These are phyloP conservation scores for Plestiodon gilberti DNA, from an alignment of 2,113 vertebrate species.

Conservation along the genomic window DNA sequence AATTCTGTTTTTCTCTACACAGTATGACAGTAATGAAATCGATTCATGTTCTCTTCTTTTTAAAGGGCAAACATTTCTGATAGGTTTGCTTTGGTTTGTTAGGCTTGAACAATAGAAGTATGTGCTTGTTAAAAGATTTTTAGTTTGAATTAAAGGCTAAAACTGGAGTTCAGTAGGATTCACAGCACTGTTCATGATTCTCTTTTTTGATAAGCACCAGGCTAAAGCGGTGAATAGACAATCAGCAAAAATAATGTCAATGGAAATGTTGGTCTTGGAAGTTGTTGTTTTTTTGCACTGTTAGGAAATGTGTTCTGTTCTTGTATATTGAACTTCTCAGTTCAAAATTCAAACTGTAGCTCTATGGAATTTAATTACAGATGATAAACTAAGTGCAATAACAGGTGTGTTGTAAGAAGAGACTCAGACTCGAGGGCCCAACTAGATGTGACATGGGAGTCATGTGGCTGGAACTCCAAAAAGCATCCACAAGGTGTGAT, in stretches of 20 bases:
- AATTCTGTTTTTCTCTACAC: conserved; percentile 66
- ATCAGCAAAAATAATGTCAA: not conserved
- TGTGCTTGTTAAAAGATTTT: conserved; percentile 61
- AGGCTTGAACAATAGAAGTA: conserved; percentile 43
- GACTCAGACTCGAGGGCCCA: too few species aligned
- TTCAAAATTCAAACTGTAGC: not conserved
- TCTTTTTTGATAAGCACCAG: conserved; percentile 17
- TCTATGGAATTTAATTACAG: not conserved
- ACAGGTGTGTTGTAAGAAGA: too few species aligned
- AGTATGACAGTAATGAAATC: conserved; percentile 76
- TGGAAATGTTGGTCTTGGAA: not conserved
- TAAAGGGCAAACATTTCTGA: conserved; percentile 69
- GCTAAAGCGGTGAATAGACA: conserved; percentile 8
- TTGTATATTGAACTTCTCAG: not conserved
- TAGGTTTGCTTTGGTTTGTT: conserved; percentile 63
- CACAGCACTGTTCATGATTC: conserved; percentile 38
- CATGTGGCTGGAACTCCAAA: too few species aligned
- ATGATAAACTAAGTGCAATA: not conserved
- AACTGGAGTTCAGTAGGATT: conserved; percentile 19
- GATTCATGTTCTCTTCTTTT: conserved; percentile 68
- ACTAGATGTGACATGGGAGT: too few species aligned
- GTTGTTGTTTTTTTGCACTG: not conserved
- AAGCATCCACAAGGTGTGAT: too few species aligned
- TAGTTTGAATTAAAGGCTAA: conserved; percentile 45
- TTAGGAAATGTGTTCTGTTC: conserved; percentile 6